These are phyloP conservation scores for Drosophila equinoxialis DNA, from an alignment of 1,140 invertebrate species.

Conservation along the genomic window DNA sequence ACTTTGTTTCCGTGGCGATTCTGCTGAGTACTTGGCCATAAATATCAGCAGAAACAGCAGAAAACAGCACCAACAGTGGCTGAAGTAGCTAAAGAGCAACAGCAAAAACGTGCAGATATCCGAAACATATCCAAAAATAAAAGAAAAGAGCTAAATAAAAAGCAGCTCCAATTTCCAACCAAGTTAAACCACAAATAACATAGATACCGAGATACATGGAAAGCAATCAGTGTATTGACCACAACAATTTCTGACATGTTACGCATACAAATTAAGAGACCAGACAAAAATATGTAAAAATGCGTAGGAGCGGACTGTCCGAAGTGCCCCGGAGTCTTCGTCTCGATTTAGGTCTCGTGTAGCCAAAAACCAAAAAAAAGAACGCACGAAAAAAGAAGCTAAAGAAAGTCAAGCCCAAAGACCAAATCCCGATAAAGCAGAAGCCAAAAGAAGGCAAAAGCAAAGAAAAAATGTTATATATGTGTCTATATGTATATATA, in stretches of 20 bases:
- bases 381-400: background rate
- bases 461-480: slow-evolving; percentile 31
- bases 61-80: background rate
- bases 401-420: slow-evolving; percentile 37
- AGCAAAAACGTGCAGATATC: slow-evolving; percentile 4
- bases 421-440: slow-evolving; percentile 54
- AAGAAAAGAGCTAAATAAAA: slow-evolving; percentile 8
- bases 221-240: slow-evolving; percentile 82
- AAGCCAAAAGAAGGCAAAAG: slow-evolving; percentile 50
- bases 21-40: slow-evolving; percentile 3
- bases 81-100: background rate
- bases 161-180: slow-evolving; percentile 18
- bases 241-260: slow-evolving; percentile 82
- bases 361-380: background rate
- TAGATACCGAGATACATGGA: slow-evolving; percentile 66
- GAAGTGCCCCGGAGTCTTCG: slow-evolving; percentile 18
- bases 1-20: background rate
- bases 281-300: slow-evolving; percentile 27
- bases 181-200: slow-evolving; percentile 11
- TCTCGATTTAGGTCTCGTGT: slow-evolving; percentile 12
- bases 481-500: background rate
- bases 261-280: slow-evolving; percentile 78
- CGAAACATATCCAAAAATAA: background rate
- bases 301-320: background rate
- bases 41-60: background rate